Base-by-base conservation (phyloP, 2,113 vertebrate species). In the Ptyas mucosa region DNA sequence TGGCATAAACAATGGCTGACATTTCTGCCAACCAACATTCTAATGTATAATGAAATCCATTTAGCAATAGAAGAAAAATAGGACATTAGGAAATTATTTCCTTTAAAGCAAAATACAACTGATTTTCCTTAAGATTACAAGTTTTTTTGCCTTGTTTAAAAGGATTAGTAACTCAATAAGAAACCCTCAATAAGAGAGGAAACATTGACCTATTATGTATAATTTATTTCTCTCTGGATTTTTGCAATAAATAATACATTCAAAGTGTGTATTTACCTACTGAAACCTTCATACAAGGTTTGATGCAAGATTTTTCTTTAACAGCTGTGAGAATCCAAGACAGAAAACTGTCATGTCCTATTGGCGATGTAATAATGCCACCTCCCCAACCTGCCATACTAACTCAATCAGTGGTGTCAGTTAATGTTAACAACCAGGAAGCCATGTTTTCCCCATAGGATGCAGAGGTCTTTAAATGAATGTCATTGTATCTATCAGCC, bases 391-490 rank as follows among this genome's bases (percentile, higher is more conserved):
- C 34, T 12, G 54, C 55, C 34, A 57, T 43, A 93, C 92, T 95
- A 86, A 94, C 54, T 69, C 93, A 95, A 94, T 96, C 89, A 95
- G 86, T 53, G 81, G 54, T 94, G 94, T 94, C 94, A 95, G 90
- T 89, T 86, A 91, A 57, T 57, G 93, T 95, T 96, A 95, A 90
- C 87, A 93, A 88, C n/a, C 91, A 93, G 88, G 34, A 51, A 95
- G 88, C 10, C 69, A 94, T 89, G 91, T 95, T 96, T 96, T 95
- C 94, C 75, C 64, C 61, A 89, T 87, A 91, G 88, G 58, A 75
- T 49, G 14, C 46, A 93, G 49, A 93, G 55, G 29, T 93, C 92
- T 96, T 94, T 93, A 95, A 86, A 64, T 92, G 89, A 55, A n/a
- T 95, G 91, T 88, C 64, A 49, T 57, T 81, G 90, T 29, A 34